Evolutionary conservation across 2,888 invertebrate genomes (phyloP).

Genomic region (Ectropis crepuscularia): DNA sequence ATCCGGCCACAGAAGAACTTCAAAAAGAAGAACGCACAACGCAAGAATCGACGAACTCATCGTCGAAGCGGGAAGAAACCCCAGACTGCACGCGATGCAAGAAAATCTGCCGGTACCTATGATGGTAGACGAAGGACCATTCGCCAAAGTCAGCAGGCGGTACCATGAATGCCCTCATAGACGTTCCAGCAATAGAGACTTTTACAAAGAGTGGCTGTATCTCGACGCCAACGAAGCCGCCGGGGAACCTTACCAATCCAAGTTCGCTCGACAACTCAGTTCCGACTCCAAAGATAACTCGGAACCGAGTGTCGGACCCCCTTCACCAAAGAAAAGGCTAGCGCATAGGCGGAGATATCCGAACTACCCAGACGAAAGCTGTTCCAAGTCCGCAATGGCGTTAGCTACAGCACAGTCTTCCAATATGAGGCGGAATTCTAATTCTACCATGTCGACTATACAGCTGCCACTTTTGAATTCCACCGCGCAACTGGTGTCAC

Average conservation of each 20-base stretch:
- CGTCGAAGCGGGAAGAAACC: conserved; percentile 64
- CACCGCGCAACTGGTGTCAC: conserved; percentile 78
- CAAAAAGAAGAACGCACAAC: conserved; percentile 66
- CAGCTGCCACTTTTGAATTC: conserved; percentile 82
- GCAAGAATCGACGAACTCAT: conserved; percentile 72
- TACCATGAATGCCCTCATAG: conserved; percentile 75
- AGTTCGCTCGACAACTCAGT: conserved; percentile 81
- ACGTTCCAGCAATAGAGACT: conserved; percentile 69
- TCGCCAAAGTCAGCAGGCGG: conserved; percentile 74
- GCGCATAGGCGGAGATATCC: conserved; percentile 73
- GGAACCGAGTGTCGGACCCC: conserved; percentile 78
- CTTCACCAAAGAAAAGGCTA: conserved; percentile 73
- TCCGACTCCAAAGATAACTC: conserved; percentile 83
- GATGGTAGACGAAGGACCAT: conserved; percentile 75
- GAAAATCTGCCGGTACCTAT: conserved; percentile 71
- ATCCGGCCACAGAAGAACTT: conserved; percentile 64
- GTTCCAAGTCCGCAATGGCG: conserved; percentile 80
- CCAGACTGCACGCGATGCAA: conserved; percentile 45
- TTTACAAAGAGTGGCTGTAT: conserved; percentile 79
- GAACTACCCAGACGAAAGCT: conserved; percentile 78
- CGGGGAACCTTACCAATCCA: conserved; percentile 79
- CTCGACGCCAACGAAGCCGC: conserved; percentile 71
- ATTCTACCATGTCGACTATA: conserved; percentile 86
- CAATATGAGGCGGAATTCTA: conserved; percentile 85
- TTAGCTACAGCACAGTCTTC: conserved; percentile 76